phyloP scores from a whole-genome alignment of 1,140 invertebrate species.

The Drosophila bocki region DNA sequence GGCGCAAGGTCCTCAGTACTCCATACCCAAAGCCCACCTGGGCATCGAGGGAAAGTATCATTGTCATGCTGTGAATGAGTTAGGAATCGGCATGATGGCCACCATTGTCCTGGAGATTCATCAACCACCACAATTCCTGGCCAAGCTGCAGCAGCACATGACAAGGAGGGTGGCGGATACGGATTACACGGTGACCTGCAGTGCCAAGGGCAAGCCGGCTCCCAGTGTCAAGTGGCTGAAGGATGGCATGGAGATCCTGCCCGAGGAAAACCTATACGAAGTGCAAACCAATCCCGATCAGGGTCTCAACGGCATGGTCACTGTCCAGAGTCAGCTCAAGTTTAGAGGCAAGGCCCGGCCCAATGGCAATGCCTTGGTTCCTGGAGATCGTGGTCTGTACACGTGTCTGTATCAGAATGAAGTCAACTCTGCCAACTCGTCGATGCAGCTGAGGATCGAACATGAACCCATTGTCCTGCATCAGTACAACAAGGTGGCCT shows the following conservation, averaged over 20 bases:
- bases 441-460: constrained; percentile 95
- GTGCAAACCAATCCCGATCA: constrained; percentile 91
- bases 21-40: constrained; percentile 92
- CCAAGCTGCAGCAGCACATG: constrained; percentile 93
- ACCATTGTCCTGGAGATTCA: constrained; percentile 93
- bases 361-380: constrained; percentile 91
- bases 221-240: constrained; percentile 94
- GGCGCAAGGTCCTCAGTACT: constrained; percentile 92
- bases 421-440: constrained; percentile 93
- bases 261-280: constrained; percentile 91
- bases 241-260: constrained; percentile 91
- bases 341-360: constrained; percentile 92
- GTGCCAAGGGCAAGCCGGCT: constrained; percentile 94
- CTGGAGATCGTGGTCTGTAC: constrained; percentile 94
- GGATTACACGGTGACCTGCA: constrained; percentile 92
- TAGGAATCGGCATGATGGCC: constrained; percentile 93
- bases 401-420: constrained; percentile 95
- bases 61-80: constrained; percentile 95
- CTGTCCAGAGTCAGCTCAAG: constrained; percentile 92
- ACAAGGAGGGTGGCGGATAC: constrained; percentile 92
- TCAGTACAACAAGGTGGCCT: constrained; percentile 95
- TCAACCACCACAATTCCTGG: constrained; percentile 93
- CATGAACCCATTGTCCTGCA: constrained; percentile 94
- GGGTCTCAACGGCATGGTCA: constrained; percentile 91
- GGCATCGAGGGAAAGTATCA: constrained; percentile 95